A percentile compares a stretch with the other conserved stretches of the same genome.
Evolutionary conservation across 2,888 invertebrate species (phyloP).

Genomic region (Drosophila kanekoi): DNA sequence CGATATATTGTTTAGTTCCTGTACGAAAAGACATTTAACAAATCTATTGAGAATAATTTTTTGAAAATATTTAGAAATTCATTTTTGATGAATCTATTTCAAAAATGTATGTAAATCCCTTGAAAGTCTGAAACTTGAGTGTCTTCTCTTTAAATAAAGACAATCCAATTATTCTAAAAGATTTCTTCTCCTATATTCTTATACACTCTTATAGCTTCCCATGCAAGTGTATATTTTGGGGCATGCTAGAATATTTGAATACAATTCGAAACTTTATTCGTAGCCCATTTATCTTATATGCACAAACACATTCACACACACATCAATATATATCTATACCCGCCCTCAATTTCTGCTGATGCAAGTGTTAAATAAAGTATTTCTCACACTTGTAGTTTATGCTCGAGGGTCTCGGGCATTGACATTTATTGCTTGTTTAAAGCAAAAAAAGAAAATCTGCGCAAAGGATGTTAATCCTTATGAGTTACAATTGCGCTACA

Average conservation of each 20-base stretch:
- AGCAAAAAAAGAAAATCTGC: conserved; percentile 5
- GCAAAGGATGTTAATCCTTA: conserved; percentile 2
- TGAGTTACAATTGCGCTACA: neutral
- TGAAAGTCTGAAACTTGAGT: too few species aligned
- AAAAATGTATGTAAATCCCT: too few species aligned
- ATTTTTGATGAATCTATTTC: too few species aligned
- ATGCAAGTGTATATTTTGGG: neutral
- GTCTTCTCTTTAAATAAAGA: too few species aligned
- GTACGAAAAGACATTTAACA: too few species aligned
- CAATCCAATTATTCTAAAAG: too few species aligned
- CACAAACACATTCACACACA: neutral
- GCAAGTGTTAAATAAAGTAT: conserved; percentile 66
- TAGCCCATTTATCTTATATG: conserved; percentile 7
- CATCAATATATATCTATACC: neutral
- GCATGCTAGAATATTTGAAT: neutral
- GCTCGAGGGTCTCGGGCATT: conserved; percentile 17
- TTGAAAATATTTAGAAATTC: too few species aligned
- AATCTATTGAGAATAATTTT: too few species aligned
- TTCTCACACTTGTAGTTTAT: conserved; percentile 47
- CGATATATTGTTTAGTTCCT: too few species aligned
- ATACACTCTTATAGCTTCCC: neutral
- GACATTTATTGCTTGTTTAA: conserved; percentile 69
- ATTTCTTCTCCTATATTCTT: fast-evolving
- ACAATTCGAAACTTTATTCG: conserved; percentile 1
- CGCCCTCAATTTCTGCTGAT: conserved; percentile 17